phyloP scores from a whole-genome alignment of 2,797 vertebrate species.

The Bradypus variegatus region DNA sequence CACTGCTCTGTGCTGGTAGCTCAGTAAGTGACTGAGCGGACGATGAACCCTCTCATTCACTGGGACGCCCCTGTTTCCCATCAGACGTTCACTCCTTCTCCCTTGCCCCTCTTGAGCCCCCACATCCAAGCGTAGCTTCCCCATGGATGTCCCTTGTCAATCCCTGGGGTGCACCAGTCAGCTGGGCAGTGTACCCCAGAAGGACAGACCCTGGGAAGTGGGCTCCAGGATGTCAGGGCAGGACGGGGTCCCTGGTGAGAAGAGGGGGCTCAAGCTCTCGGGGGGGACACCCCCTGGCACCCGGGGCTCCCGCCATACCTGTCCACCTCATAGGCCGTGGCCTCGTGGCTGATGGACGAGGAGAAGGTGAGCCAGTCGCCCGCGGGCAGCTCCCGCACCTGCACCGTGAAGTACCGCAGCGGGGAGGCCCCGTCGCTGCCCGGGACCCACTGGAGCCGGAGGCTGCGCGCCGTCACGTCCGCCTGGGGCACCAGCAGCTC shows the following conservation, averaged over 20 bases:
- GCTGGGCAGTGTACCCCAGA: too few species aligned
- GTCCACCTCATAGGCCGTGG: constrained; percentile 79
- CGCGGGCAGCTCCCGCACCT: constrained; percentile 82
- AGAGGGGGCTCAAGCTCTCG: rapidly evolving
- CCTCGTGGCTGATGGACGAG: constrained; percentile 84
- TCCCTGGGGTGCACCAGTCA: not conserved
- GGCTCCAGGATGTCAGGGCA: not conserved
- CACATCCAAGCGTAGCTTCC: not conserved
- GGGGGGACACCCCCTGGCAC: not conserved
- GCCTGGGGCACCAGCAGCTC: constrained; percentile 83
- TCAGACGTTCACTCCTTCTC: too few species aligned
- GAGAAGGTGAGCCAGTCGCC: constrained; percentile 85
- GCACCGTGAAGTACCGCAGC: constrained; percentile 88
- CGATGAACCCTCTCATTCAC: not conserved
- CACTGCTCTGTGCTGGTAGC: rapidly evolving
- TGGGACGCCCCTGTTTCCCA: rapidly evolving
- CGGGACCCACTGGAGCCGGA: constrained; percentile 84
- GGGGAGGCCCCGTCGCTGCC: constrained; percentile 89
- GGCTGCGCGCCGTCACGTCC: constrained; percentile 81
- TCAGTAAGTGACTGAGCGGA: too few species aligned
- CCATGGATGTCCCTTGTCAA: rapidly evolving
- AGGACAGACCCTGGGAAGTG: rapidly evolving
- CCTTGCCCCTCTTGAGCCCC: not conserved
- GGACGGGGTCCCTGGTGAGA: not conserved
- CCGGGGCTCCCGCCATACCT: constrained; percentile 73